These are phyloP conservation scores for Sminthopsis crassicaudata DNA, from an alignment of 2,113 vertebrate genomes.

Conservation along the genomic window DNA sequence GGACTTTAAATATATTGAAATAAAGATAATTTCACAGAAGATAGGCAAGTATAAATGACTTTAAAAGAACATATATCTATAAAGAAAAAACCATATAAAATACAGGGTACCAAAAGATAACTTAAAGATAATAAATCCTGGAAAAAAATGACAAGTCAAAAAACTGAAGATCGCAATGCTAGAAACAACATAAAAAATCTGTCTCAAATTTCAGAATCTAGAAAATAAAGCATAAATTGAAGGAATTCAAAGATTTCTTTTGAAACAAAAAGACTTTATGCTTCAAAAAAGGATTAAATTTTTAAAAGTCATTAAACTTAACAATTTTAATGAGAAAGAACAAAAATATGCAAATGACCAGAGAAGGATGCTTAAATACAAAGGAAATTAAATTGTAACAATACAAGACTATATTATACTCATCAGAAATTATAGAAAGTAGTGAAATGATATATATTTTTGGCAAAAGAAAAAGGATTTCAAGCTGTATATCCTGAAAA, in stretches of 20 bases:
- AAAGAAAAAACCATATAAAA: background rate
- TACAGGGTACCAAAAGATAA: background rate
- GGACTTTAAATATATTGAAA: background rate
- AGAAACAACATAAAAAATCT: background rate
- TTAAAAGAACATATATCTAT: background rate
- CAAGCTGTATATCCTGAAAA: background rate
- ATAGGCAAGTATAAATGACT: background rate
- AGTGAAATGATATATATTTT: background rate
- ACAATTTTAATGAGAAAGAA: background rate
- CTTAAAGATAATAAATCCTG: background rate
- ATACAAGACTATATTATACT: background rate
- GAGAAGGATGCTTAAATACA: background rate
- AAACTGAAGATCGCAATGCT: background rate
- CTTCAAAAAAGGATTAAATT: background rate
- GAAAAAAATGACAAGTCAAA: background rate
- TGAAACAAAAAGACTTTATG: background rate
- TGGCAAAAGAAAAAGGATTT: background rate
- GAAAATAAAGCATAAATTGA: background rate
- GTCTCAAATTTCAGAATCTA: background rate
- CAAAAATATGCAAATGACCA: background rate
- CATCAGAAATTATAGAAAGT: background rate
- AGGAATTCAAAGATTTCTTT: background rate
- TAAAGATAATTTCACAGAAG: background rate
- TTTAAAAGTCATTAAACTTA: background rate
- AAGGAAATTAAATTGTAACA: background rate